These are phyloP conservation scores for Mastomys natalensis DNA, from an alignment of 2,113 vertebrate species.

Conservation along the genomic window DNA sequence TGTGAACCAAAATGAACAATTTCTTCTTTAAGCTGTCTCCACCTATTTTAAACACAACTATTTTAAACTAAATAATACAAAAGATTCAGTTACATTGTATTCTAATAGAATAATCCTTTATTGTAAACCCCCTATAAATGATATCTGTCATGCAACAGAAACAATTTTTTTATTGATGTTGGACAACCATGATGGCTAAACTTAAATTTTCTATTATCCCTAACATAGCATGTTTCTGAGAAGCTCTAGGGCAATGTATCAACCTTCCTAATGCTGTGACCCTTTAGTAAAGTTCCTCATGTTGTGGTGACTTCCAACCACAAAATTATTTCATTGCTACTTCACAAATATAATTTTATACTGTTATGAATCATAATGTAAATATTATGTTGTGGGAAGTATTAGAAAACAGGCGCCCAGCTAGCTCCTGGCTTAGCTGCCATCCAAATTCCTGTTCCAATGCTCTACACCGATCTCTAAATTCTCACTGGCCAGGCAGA, in stretches of 20 bases:
- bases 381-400: no score
- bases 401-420: no score
- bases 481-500: no score
- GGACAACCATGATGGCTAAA: background rate
- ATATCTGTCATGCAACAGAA: conserved; percentile 33
- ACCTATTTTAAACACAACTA: background rate
- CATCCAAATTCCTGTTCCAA: no score
- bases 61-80: background rate
- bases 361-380: background rate
- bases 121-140: background rate
- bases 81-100: background rate
- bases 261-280: background rate
- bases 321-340: background rate
- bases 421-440: no score
- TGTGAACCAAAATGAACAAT: background rate
- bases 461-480: no score
- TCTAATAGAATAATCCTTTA: conserved; percentile 30
- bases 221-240: background rate
- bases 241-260: background rate
- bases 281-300: background rate
- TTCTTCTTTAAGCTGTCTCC: background rate
- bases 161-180: conserved; percentile 33
- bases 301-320: background rate
- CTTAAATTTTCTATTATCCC: conserved; percentile 18
- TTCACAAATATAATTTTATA: background rate